A percentile compares a stretch with the other conserved stretches of the same genome.
Evolutionary conservation across 2,797 vertebrate genomes (phyloP).

Genomic region (Fringilla coelebs): DNA sequence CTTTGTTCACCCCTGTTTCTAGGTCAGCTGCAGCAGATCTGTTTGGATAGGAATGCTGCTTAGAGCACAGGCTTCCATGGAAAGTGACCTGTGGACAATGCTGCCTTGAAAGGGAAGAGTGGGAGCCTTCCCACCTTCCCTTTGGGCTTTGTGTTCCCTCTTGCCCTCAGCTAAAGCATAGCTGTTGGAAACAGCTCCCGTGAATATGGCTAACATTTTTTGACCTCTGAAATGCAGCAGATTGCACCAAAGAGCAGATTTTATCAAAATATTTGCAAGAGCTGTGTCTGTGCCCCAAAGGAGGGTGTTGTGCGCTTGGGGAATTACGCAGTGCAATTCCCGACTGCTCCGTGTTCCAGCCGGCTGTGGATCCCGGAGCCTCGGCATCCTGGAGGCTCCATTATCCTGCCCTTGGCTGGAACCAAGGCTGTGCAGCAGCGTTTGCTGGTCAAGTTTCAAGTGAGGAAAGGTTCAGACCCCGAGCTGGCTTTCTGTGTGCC

Average conservation of each 20-base stretch:
- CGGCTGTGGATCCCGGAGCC: neutral
- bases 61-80: neutral
- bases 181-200: neutral
- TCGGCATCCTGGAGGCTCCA: neutral
- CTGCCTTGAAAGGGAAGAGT: neutral
- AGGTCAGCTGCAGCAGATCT: neutral
- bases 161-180: neutral
- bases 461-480: neutral
- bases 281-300: neutral
- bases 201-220: neutral
- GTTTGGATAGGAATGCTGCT: neutral
- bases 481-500: neutral
- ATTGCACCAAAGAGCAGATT: constrained; percentile 39
- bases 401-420: neutral
- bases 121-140: neutral
- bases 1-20: neutral
- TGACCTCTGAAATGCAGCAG: constrained; percentile 51
- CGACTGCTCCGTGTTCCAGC: neutral
- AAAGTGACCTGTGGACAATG: neutral
- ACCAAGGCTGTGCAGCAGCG: neutral
- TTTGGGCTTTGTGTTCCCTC: neutral
- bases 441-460: neutral
- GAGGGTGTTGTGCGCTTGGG: neutral
- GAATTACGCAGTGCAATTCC: neutral
- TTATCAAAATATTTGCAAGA: neutral